Evolutionary conservation across 2,888 invertebrate genomes (phyloP), one percentile per base, ranked within the genome.

Genomic region (Augochlorella aurata): DNA sequence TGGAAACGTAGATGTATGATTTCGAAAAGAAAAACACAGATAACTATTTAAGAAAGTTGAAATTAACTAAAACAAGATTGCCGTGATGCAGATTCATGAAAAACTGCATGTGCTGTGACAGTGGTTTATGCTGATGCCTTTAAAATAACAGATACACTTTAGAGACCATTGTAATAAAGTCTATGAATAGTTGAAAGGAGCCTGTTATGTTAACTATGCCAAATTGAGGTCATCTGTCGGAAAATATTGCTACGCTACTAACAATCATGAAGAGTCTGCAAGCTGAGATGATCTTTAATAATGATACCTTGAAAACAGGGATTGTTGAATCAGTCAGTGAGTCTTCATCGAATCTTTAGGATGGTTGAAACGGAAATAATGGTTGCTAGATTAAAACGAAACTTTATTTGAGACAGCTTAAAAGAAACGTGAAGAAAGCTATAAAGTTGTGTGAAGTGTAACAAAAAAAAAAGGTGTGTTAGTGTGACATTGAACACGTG

Each of bases 91-190:
- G 71, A 68, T 76, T 68, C 74, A 61, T 73, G 44, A 63, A 74
- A 76, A 79, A 54, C 79, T 76, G 68, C 65, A 70, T 54, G 69
- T 66, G 66, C 69, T 66, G 83, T 78, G 72, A 86, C 78, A 74
- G 63, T 71, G 74, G 80, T 82, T 77, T 79, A 82, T 82, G 79
- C 79, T 80, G 82, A 85, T 87, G 83, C 87, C 88, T 88, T 88
- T 81, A 74, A 82, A 81, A 75, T 81, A 74, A 74, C 72, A 71
- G 69, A 82, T 80, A 83, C 74, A 77, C 66, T 70, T 75, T 83
- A 83, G 80, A 82, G 79, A 80, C 77, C 72, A 75, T 85, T 82
- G 80, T 85, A 82, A 82, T 78, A 83, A 85, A 74, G 58, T 84
- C 77, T 80, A 81, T 61, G 50, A 45, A 75, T 73, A 75, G 70